Evolutionary conservation across 2,113 vertebrate genomes (phyloP).

Genomic region (Antechinus stuartii): DNA sequence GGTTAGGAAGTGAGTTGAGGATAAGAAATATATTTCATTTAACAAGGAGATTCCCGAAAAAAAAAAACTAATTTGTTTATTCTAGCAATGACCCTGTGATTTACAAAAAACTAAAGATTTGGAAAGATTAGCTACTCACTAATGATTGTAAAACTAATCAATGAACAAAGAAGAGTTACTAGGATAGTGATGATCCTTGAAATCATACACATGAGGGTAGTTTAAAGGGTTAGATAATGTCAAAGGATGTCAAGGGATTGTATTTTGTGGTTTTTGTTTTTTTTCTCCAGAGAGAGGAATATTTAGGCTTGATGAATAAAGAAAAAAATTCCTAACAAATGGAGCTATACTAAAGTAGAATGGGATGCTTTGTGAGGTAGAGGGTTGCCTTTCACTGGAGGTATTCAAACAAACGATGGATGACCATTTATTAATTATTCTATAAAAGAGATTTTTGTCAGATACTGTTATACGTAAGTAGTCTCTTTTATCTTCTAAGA

Average conservation of each 20-base stretch:
- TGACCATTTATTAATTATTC: background rate
- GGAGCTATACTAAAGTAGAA: background rate
- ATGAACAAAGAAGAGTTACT: background rate
- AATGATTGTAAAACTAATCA: background rate
- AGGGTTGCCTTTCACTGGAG: background rate
- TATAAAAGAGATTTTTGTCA: background rate
- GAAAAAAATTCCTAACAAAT: background rate
- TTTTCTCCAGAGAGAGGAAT: background rate
- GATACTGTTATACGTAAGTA: background rate
- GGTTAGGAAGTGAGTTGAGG: background rate
- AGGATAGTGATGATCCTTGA: background rate
- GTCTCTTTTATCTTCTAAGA: background rate
- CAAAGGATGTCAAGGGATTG: too few relatives aligned
- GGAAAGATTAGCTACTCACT: background rate
- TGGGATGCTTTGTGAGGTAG: background rate
- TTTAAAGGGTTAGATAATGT: background rate
- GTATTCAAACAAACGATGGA: background rate
- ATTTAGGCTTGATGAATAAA: background rate
- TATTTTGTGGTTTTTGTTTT: too few relatives aligned
- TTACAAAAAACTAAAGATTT: background rate
- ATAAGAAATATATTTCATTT: background rate
- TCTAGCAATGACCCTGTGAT: background rate
- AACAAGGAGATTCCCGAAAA: background rate
- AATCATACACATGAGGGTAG: background rate
- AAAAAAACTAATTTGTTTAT: background rate